These are phyloP conservation scores for Microchrysa polita DNA, from an alignment of 2,888 invertebrate genomes.

Conservation along the genomic window DNA sequence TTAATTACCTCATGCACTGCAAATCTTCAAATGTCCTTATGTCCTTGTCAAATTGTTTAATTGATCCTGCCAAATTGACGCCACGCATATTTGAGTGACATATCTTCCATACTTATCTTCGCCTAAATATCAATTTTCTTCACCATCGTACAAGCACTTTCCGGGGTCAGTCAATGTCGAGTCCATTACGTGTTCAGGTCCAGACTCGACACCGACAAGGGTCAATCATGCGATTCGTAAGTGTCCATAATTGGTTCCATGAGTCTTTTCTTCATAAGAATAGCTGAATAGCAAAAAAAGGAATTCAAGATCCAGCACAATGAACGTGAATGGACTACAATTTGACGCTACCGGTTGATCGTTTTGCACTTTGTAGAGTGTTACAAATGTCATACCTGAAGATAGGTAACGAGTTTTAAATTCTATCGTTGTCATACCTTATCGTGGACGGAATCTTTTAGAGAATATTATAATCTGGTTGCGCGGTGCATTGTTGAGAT, in stretches of 20 bases:
- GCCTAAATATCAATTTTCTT: background rate
- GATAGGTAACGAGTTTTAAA: constrained; percentile 27
- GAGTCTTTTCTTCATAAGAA: constrained; percentile 12
- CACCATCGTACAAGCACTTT: background rate
- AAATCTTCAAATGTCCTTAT: background rate
- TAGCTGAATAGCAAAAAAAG: constrained; percentile 34
- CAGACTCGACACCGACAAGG: constrained; percentile 13
- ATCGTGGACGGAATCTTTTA: constrained; percentile 19
- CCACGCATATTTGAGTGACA: constrained; percentile 24
- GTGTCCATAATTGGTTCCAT: constrained; percentile 21
- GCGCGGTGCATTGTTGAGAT: background rate
- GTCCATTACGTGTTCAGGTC: constrained; percentile 40
- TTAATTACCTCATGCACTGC: background rate
- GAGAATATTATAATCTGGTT: background rate
- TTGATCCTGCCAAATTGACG: constrained; percentile 5
- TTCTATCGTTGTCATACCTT: constrained; percentile 23
- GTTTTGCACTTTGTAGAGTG: background rate
- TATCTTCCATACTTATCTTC: constrained; percentile 9
- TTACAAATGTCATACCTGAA: background rate
- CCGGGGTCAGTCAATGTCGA: constrained; percentile 35
- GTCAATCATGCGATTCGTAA: constrained; percentile 15
- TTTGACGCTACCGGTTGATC: constrained; percentile 32
- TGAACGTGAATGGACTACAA: constrained; percentile 40
- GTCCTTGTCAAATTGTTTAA: constrained; percentile 7
- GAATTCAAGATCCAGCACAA: background rate